Base-by-base conservation (phyloP, 2,797 vertebrate genomes). In the Darevskia nairensis region DNA sequence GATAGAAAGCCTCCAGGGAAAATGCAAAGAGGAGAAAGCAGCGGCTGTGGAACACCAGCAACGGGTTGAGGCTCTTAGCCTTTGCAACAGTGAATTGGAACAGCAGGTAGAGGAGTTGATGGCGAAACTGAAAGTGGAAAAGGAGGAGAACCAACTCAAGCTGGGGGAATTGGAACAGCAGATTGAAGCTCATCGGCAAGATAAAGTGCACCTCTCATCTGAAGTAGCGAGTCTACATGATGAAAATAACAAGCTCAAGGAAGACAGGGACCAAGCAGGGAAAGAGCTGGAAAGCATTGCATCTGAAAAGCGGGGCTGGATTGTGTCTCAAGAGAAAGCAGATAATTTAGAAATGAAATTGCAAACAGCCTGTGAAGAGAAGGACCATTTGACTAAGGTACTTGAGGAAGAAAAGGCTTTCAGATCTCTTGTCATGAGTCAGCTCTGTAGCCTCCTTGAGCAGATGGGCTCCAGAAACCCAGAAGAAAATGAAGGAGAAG, bases 21-120 rank as follows among this genome's bases (percentile, higher is more conserved):
- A 71, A 46, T 83, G 89, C 92, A 95, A 93, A 79, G 90, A 55
- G 80, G 95, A 96, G 39, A 93, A 97, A 76, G 94, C 72, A 59
- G 93, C 88, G 59, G 85, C 92, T 90, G 86, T 92, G 82, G 90
- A 96, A 88, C 96, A 98, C 83, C 95, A 96, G 88, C 89, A 95
- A 72, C 95, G 96, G 84, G 76, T 97, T 21, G 92, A 95, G 86
- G 93, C 95, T 76, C 94, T 97, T 78, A 93, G 95, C 32, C 88
- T 94, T 41, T 94, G 92, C 86, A 98, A 94, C 61, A 87, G 61
- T 11, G 92, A 96, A 71, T 95, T 98, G 75, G 93, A 96, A 68
- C 92, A 96, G 91, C 97, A 96, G 69, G 82, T 97, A 78, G 96
- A 97, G 85, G 96, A 97, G 71, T 93, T 97, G 89, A 96, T 77